Base-by-base conservation (phyloP, 2,888 invertebrate species). In the Diaperis boleti region DNA sequence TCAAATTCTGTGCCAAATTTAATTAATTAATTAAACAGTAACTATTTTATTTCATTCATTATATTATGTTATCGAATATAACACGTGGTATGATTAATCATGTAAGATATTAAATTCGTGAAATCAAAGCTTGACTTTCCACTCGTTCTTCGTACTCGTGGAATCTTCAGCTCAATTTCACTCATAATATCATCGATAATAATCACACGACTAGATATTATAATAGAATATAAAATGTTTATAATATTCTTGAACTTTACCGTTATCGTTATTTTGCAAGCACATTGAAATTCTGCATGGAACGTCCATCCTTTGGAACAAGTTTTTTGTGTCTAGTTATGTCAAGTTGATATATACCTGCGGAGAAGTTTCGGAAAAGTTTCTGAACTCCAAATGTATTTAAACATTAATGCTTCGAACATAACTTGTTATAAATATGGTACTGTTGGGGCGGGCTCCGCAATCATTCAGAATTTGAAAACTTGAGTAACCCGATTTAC, bases 401-500 rank as follows among this genome's bases (percentile, higher is more conserved):
- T 60, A 60, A 60, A 60, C 52, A 60, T 60, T 60, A 60, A 60
- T 60, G 44, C 60, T 52, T 41, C 4, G 44, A 47, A 26, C 57
- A 37, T 35, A 59, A 59, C 45, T 57, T 47, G 49, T 31, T 31
- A 55, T 35, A 61, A 61, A 61, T 61, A 61, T 45, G 55, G 37
- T 45, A 45, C 54, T 37, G 55, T 26, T 35, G 11, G 54, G 54
- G 52, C 37, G 41, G n/a, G 31, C 52, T 44, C 55, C 26, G 41
- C 49, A 59, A 59, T 65, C 52, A 59, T 59, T 62, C 45, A 45
- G 45, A 54, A 61, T 66, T 59, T 61, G 64, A 54, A 62, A 62
- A 67, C 56, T 63, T 61, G 56, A 49, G 42, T 67, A 63, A 67
- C 57, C 62, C 57, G 60, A 67, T 64, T 67, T 65, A 18, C 50